Percentiles rank a stretch among this genome's conserved stretches.
These are phyloP conservation scores for Theristicus caerulescens DNA, from an alignment of 2,113 vertebrate species.

Conservation along the genomic window DNA sequence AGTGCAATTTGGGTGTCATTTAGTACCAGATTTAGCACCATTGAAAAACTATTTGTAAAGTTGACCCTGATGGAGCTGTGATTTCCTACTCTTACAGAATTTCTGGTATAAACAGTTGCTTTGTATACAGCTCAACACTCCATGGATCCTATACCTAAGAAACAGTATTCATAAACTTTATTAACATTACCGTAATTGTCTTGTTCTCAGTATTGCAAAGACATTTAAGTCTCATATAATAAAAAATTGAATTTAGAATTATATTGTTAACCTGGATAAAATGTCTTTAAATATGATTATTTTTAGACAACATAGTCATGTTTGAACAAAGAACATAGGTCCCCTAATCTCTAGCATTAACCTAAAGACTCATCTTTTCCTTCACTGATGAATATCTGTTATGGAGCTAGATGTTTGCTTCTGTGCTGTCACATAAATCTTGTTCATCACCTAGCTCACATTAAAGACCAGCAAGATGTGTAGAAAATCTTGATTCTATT, in stretches of 20 bases:
- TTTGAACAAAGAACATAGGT: neutral
- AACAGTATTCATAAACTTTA: neutral
- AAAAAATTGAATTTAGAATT: neutral
- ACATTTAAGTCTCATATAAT: neutral
- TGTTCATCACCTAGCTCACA: neutral
- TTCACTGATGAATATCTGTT: fast-evolving
- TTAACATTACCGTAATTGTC: neutral
- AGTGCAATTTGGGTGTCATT: neutral
- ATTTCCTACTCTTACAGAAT: neutral
- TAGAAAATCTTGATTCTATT: neutral
- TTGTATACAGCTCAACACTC: neutral
- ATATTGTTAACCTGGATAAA: neutral
- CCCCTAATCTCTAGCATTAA: neutral
- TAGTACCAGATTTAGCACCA: neutral
- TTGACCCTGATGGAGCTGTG: neutral
- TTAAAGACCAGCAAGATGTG: neutral
- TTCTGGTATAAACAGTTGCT: neutral
- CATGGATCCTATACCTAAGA: neutral
- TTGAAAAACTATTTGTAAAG: neutral
- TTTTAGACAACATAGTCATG: neutral
- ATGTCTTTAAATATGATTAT: neutral
- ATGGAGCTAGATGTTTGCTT: neutral
- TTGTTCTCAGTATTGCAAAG: neutral
- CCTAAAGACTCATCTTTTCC: neutral
- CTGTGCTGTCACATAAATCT: neutral